Evolutionary conservation across 92 coral and sea anemone species (phyloP), one percentile per base, ranked within the genome.

Genomic region (Paragorgia papillata): DNA sequence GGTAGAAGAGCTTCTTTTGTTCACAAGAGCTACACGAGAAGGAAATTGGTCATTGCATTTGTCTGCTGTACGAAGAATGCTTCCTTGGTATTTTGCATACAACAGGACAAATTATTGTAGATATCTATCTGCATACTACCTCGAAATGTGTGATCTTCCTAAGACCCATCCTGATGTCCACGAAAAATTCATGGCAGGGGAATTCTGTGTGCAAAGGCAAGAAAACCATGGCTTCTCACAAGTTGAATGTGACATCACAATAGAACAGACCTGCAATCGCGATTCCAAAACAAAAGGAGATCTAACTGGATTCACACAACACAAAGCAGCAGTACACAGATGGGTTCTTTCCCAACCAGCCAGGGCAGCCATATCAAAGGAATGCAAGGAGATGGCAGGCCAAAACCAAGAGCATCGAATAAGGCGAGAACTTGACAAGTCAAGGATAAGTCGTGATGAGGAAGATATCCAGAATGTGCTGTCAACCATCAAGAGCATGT

Each of bases 71-170:
- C 70, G 65, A 75, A 80, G 71, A 61, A 82, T 82, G 86, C 79
- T 86, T 24, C 71, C 90, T 28, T 86, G 84, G 84, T 86, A 82
- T 41, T 86, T 82, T 71, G 87, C 87, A 18, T 70, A 86, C 28
- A 82, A 86, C 40, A 86, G 84, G 80, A 32, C 80, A n/a, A 86
- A 82, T 55, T 86, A 83, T 43, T 77, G 87, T 55, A 69, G 81
- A 61, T 86, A 82, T 71, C 57, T 86, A n/a, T n/a, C n/a, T n/a
- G n/a, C n/a, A n/a, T n/a, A n/a, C n/a, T n/a, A n/a, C n/a, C n/a
- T n/a, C n/a, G n/a, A n/a, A n/a, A n/a, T n/a, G n/a, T n/a, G n/a
- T n/a, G n/a, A n/a, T n/a, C n/a, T 30, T 69, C 57, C 70, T 14
- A 80, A 75, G 48, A 76, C 70, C 25, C 82, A 83, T 55, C 87